Percentiles rank a stretch among this genome's conserved stretches.
Conservation (phyloP, 2,888 invertebrate species). For the Lasioglossum lativentre region DNA sequence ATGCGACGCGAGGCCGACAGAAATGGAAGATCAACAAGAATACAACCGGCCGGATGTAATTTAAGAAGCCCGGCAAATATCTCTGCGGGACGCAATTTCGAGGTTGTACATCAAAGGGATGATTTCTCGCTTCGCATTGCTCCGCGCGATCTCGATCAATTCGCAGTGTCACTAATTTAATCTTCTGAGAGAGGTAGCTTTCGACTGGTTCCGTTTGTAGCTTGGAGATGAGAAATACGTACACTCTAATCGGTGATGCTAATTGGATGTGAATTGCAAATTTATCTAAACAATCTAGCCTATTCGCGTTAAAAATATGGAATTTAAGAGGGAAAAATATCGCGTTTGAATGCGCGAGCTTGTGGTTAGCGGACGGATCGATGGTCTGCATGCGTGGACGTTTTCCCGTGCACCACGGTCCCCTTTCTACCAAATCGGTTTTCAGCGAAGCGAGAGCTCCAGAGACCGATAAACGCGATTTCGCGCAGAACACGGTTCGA, state of each 20-base stretch:
- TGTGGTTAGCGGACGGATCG: neutral
- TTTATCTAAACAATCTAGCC: neutral
- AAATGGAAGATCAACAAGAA: slow-evolving; percentile 17
- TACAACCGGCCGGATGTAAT: slow-evolving; percentile 20
- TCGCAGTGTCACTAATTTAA: neutral
- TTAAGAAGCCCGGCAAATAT: slow-evolving; percentile 14
- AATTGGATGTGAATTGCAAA: neutral
- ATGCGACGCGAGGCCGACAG: neutral
- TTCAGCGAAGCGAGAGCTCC: slow-evolving; percentile 1
- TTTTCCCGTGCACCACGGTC: neutral
- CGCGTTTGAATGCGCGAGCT: neutral
- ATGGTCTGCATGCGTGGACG: neutral
- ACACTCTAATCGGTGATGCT: neutral
- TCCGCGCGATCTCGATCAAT: neutral
- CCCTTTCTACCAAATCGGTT: neutral
- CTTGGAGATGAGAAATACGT: neutral
- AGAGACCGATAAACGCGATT: slow-evolving; percentile 32
- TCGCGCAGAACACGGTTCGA: slow-evolving; percentile 35
- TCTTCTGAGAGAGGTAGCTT: too few species aligned
- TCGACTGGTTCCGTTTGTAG: neutral
- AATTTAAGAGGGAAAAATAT: neutral
- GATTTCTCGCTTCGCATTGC: neutral
- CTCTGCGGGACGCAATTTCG: slow-evolving; percentile 4
- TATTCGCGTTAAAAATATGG: neutral
- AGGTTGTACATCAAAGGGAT: neutral